Evolutionary conservation across 2,888 invertebrate genomes (phyloP), one percentile per base, ranked within the genome.

Genomic region (Hypomecis atomaria): DNA sequence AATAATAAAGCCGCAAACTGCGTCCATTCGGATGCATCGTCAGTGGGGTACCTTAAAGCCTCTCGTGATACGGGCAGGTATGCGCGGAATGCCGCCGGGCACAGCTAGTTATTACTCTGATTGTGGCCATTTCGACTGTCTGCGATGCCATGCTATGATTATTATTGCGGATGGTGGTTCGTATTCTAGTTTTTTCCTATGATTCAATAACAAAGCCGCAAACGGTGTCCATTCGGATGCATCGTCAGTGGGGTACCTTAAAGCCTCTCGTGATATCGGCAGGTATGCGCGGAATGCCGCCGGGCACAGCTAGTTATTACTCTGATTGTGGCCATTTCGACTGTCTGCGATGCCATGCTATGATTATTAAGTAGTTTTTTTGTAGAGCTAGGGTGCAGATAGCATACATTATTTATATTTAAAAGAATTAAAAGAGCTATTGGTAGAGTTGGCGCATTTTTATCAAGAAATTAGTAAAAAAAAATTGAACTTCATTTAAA

Each of bases 261-360:
- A 23, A 68, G 67, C 66, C 68, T 76, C 77, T 78, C 76, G 73
- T 74, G 80, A 80, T 76, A 78, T 75, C 62, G 70, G 65, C 71
- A 56, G 81, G 82, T 73, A 79, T 76, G 74, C 75, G 69, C 71
- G 75, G 82, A 78, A 82, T 82, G 82, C 76, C 69, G 75, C 60
- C 78, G 69, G 74, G 71, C 73, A 74, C 73, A 74, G 73, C 74
- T 76, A 74, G 66, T 44, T 63, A 55, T 49, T 60, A 54, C 57
- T 48, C 43, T 52, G 45, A 60, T 57, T 60, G 56, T 38, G 45
- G 54, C 38, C 13, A 45, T 57, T 64, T 65, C 61, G 71, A 70
- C 71, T 74, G 53, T 47, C 38, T 40, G 54, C 49, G 42, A 59
- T 55, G 56, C 59, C 23, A 63, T 54, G 34, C 44, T 70, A 72